These are phyloP conservation scores for Neodiprion lecontei DNA, from an alignment of 1,140 invertebrate genomes.

Conservation along the genomic window DNA sequence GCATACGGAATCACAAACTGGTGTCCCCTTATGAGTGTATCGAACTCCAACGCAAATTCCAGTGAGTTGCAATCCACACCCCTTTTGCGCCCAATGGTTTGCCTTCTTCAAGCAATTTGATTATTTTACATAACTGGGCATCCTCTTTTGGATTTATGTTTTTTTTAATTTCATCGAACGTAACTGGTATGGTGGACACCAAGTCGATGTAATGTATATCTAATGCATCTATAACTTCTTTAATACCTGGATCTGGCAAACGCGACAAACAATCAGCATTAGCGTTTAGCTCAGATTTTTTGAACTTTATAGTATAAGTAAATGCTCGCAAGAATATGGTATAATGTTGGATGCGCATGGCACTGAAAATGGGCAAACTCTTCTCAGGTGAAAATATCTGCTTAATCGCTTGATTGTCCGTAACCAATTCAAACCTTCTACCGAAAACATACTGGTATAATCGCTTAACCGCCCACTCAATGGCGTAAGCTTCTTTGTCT, in stretches of 20 bases:
- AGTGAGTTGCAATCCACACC: conserved; percentile 31
- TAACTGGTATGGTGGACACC: background rate
- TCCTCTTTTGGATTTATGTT: background rate
- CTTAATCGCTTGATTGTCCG: conserved; percentile 59
- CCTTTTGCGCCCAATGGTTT: background rate
- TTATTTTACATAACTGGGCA: background rate
- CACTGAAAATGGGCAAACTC: conserved; percentile 29
- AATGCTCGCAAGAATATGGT: conserved; percentile 35
- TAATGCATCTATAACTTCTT: background rate
- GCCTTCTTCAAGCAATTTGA: background rate
- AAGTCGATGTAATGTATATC: background rate
- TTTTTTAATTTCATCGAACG: background rate
- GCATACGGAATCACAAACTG: background rate
- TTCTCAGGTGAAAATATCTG: conserved; percentile 42
- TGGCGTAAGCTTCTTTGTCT: conserved; percentile 57
- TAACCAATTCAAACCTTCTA: conserved; percentile 50
- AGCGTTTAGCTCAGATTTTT: conserved; percentile 28
- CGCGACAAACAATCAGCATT: conserved; percentile 38
- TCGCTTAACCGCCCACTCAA: conserved; percentile 50
- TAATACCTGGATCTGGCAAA: conserved; percentile 12
- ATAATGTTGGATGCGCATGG: conserved; percentile 37
- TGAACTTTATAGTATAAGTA: conserved; percentile 33
- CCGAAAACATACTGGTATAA: conserved; percentile 57
- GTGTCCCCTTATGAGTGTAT: conserved; percentile 25
- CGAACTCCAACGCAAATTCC: conserved; percentile 26